Base-by-base conservation (phyloP, 2,888 invertebrate genomes). In the Apeira syringaria region DNA sequence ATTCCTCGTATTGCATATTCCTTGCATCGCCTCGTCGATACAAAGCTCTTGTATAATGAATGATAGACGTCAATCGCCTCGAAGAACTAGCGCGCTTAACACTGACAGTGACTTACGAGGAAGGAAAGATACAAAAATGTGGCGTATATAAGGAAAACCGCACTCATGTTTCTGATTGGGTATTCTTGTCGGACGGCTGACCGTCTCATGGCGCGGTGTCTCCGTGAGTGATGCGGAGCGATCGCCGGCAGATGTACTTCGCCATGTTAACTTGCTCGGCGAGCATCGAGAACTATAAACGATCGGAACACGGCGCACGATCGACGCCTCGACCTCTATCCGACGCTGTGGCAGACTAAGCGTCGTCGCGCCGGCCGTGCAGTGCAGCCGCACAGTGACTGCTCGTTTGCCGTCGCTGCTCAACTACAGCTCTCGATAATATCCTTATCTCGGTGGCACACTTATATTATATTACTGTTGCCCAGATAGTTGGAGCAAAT, bases 261-360 rank as follows among this genome's bases (percentile, higher is more conserved):
- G 24, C 24, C 9, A 36, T 27, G 11, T n/a, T 20, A 20, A 28
- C 38, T 30, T 30, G 41, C n/a, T n/a, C n/a, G n/a, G n/a, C n/a
- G n/a, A n/a, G n/a, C 33, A 47, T 39, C 45, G 36, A 47, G 6
- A 28, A 47, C 36, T 44, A 28, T 50, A 38, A 39, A 45, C 47
- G 20, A 50, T 41, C 30, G 20, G 46, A 46, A 53, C 47, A 32
- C 47, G 46, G 43, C 47, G 48, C 39, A 35, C 36, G 47, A 25
- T 24, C 2, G 20, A 47, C 47, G 58, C 65, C 68, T 61, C 61
- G 68, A 59, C 61, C 61, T 64, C 62, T 58, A 52, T 52, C 53
- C 38, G 43, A 33, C 27, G 47, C 18, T 6, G 53, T 27, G 22
- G 26, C 32, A 68, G 68, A 67, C 66, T 43, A 61, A 49, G 58